Evolutionary conservation across 2,888 invertebrate genomes (phyloP), one percentile per base, ranked within the genome.

Genomic region (Ischnus inquisitorius): DNA sequence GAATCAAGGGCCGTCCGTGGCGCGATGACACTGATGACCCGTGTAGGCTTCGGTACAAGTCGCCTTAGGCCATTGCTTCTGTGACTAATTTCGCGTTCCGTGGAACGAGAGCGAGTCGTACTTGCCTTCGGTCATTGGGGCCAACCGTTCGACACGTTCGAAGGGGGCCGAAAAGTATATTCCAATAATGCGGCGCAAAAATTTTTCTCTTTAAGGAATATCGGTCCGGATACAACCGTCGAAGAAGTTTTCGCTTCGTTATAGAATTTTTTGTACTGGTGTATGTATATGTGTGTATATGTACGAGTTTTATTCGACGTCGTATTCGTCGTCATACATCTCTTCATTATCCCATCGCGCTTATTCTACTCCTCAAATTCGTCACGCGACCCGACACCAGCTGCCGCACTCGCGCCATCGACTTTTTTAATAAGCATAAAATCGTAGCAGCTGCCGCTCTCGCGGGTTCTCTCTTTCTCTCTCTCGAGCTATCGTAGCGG

Each of bases 301-400:
- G 54, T 67, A 57, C 57, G 39, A 16, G 48, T 60, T 65, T 34
- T 54, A 65, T 43, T 67, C 41, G 22, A 65, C 39, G 43, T 57
- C 16, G 64, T 77, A 19, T 71, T 43, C 22, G 43, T 71, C 77
- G 83, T 68, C 67, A 69, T 78, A 78, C 78, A 81, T 81, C 78
- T 84, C 81, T 84, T 84, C 81, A 84, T 84, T 84, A 84, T 84
- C 43, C 68, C 39, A 69, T 60, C 65, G 80, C 60, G 78, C 68
- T 34, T 82, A 79, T 81, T 85, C 87, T 72, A 65, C 85, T 85
- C 85, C 74, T 78, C 84, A 87, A 88, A 89, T 89, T 88, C 87
- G 89, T 89, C 89, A 89, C 88, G 88, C 88, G 87, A 87, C 86
- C 87, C 85, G 89, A 88, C 88, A 88, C 87, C 89, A 88, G 88